Conservation (phyloP, 2,888 invertebrate species). For the Theretra japonica region DNA sequence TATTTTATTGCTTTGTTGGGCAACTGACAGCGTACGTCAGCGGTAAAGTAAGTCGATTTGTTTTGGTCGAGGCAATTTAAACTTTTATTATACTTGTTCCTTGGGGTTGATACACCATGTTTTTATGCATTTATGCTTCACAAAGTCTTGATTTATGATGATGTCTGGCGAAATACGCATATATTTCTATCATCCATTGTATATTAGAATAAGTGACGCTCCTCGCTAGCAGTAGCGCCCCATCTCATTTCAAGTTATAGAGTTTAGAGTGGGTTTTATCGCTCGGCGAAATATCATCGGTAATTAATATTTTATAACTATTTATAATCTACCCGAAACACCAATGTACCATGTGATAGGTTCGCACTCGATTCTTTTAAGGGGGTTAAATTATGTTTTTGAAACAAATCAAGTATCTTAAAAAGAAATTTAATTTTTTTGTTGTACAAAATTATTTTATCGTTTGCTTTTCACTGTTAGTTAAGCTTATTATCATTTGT, state of each 20-base stretch:
- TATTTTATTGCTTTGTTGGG: no score
- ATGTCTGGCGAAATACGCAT: no score
- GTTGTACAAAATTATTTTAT: no score
- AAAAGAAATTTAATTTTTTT: neutral
- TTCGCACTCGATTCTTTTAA: neutral
- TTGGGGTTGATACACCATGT: no score
- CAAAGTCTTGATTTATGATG: no score
- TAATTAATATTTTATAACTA: conserved; percentile 6
- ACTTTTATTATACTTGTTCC: no score
- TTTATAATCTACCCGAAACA: conserved; percentile 15
- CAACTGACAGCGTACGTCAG: no score
- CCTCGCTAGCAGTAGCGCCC: neutral
- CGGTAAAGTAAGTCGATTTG: no score
- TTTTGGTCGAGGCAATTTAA: no score
- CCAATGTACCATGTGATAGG: neutral
- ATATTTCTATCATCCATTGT: neutral
- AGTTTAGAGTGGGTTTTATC: neutral
- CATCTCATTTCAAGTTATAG: neutral
- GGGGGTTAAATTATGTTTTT: neutral
- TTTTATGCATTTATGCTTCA: no score
- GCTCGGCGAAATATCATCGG: neutral
- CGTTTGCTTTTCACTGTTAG: no score
- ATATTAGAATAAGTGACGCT: neutral
- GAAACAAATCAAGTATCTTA: neutral
- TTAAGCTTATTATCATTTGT: no score